Evolutionary conservation across 2,888 invertebrate species (phyloP), one percentile per base, ranked within the genome.

Genomic region (Platerodrilus igneus): DNA sequence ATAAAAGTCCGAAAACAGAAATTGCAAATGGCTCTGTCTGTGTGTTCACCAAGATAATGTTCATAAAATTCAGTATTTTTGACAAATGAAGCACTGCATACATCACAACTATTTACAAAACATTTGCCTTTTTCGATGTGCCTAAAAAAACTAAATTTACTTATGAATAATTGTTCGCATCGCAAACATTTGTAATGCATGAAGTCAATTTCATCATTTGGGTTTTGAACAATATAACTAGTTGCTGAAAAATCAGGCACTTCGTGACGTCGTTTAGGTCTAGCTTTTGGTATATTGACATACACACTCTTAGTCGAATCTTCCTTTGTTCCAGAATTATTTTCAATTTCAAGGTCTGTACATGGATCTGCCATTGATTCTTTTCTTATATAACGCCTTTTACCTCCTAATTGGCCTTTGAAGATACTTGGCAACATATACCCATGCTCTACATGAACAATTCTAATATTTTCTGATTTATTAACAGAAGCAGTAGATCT

Each of bases 91-190:
- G 57, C 55, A 3, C 53, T 52, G 38, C 68, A 68, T 1, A 63
- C 63, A 41, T 68, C 68, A 48, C 68, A 68, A 46, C 62, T 65
- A 43, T 68, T 68, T 7, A 67, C 60, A 47, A 59, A 67, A 45
- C 68, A 68, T 50, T 67, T 67, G 3, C 68, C 68, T 38, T 68
- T 68, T 36, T 68, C 68, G 3, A 67, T 63, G 41, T 68, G 68
- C 13, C 67, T 52, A 45, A 60, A 65, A 48, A 67, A 68, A 3
- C 58, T 63, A 37, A 66, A 64, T 47, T 66, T 67, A 44, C 58
- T 68, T 21, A 68, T 68, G 45, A 68, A 68, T 27, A 68, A 45
- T 35, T 68, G 68, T 43, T 68, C 67, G 48, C 68, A 68, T 5
- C 67, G 54, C 37, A 64, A 45, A 47, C 68, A 68, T 45, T 66